Evolutionary conservation across 2,113 vertebrate species (phyloP).

Genomic region (Sorex fumeus): DNA sequence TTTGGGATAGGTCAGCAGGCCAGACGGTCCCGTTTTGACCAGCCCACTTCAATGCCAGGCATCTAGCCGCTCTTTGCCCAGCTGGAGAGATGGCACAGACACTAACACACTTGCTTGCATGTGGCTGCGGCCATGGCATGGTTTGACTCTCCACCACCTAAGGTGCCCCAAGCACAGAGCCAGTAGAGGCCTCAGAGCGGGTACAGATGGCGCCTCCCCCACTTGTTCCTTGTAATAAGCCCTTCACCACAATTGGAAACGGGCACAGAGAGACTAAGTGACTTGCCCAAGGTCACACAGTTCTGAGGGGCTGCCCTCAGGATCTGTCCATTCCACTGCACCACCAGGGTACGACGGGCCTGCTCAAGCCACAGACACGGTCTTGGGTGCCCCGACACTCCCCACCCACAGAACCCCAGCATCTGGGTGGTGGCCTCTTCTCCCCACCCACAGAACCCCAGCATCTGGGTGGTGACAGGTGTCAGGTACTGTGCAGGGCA

Average conservation of each 20-base stretch:
- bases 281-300: conserved; percentile 9
- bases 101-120: no score
- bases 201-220: not conserved
- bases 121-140: no score
- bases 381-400: not conserved
- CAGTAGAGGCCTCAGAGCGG: no score
- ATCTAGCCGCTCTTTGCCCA: not conserved
- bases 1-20: no score
- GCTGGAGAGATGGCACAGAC: no score
- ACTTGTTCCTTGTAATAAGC: not conserved
- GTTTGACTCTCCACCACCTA: no score
- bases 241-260: not conserved
- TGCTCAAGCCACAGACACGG: not conserved
- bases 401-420: no score
- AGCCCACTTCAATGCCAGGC: not conserved
- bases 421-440: no score
- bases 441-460: no score
- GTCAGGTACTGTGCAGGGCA: not conserved
- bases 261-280: conserved; percentile 22
- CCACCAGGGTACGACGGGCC: not conserved
- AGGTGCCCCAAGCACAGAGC: no score
- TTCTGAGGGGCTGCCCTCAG: not conserved
- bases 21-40: rapidly evolving
- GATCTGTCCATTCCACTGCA: no score
- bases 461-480: not conserved